These are phyloP conservation scores for Eriosoma lanigerum DNA, from an alignment of 1,140 invertebrate genomes.

Conservation along the genomic window DNA sequence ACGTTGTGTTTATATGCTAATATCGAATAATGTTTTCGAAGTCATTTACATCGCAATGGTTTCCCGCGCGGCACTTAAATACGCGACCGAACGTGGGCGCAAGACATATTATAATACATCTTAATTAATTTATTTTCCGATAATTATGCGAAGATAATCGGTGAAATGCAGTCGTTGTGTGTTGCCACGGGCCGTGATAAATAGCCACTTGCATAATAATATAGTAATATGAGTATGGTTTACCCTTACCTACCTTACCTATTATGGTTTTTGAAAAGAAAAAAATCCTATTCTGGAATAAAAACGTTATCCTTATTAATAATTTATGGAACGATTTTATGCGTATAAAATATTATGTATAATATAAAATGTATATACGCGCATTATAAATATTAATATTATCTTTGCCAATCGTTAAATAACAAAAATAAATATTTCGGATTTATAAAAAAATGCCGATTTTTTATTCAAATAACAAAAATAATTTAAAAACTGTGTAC, in stretches of 20 bases:
- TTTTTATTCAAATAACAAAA: no score
- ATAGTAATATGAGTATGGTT: no score
- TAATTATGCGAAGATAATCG: constrained; percentile 29
- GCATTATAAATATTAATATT: no score
- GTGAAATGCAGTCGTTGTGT: background rate
- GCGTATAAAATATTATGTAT: no score
- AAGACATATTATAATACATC: background rate
- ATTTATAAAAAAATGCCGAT: no score
- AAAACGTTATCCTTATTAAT: constrained; percentile 12
- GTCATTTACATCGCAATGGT: constrained; percentile 15
- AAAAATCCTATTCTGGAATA: background rate
- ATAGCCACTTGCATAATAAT: no score
- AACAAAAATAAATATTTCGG: no score
- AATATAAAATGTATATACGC: no score
- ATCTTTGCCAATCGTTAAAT: no score
- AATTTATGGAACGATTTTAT: constrained; percentile 10
- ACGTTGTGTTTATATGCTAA: constrained; percentile 4
- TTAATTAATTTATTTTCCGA: constrained; percentile 34
- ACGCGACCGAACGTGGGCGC: constrained; percentile 15
- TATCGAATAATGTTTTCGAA: constrained; percentile 2
- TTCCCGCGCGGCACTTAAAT: background rate
- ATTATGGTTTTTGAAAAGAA: background rate
- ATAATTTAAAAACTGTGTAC: no score
- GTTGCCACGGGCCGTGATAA: background rate
- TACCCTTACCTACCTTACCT: no score